Conservation (phyloP, 2,888 invertebrate genomes). For the Drosophila borealis region DNA sequence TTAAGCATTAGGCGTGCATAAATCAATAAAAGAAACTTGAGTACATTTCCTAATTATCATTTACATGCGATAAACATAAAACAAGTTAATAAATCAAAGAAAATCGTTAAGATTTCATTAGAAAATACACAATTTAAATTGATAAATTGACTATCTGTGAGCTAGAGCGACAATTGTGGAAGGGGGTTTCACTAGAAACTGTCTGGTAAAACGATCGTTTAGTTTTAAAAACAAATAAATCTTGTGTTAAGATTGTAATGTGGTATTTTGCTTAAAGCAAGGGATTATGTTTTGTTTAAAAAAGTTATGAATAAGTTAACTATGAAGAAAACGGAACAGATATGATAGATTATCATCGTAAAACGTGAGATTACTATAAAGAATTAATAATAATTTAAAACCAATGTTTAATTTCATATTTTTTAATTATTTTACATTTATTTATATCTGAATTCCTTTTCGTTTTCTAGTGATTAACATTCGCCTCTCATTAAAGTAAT, state of each 20-base stretch:
- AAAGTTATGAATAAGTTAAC: not conserved
- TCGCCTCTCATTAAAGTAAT: not conserved
- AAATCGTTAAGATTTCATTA: slow-evolving; percentile 21
- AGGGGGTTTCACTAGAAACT: slow-evolving; percentile 26
- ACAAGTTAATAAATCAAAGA: slow-evolving; percentile 29
- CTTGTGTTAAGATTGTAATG: not conserved
- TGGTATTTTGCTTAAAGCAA: not conserved
- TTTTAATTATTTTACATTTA: no score
- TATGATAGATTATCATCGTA: no score
- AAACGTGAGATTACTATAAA: no score
- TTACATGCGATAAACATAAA: slow-evolving; percentile 9
- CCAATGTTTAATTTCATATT: no score
- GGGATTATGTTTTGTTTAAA: not conserved
- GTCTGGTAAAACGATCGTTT: not conserved
- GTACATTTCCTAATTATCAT: slow-evolving; percentile 14
- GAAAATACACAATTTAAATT: slow-evolving; percentile 27
- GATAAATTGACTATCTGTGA: slow-evolving; percentile 17
- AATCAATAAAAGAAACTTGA: slow-evolving; percentile 15
- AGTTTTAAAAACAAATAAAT: slow-evolving; percentile 29
- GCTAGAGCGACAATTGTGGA: slow-evolving; percentile 25
- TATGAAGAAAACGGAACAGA: no score
- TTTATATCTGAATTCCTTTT: not conserved
- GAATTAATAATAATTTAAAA: no score
- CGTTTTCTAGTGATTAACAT: not conserved
- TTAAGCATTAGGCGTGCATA: slow-evolving; percentile 4